Evolutionary conservation across 2,888 invertebrate genomes (phyloP), one percentile per base, ranked within the genome.

Genomic region (Luperina testacea): DNA sequence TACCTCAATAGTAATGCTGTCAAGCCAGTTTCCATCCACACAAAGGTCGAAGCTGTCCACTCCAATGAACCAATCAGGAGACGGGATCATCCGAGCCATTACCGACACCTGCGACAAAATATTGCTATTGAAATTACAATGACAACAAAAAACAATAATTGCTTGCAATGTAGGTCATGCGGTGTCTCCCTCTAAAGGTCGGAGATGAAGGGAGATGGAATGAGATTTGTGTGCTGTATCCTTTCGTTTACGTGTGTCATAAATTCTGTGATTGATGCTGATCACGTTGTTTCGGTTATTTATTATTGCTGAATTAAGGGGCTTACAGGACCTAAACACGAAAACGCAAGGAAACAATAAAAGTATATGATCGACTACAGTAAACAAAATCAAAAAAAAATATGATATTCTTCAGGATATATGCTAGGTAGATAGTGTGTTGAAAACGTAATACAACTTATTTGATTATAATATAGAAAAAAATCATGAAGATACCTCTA

Each of bases 21-120:
- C 98, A 87, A 99, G 97, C 99, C 99, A 99, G 92, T 98, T 98
- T 42, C 99, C 99, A 90, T 98, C 98, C 75, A 98, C 98, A 94
- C 99, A 99, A 4, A 99, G 98, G 94, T 99, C 98, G 92, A 99
- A 98, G 90, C 98, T 98, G 95, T 99, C 99, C 71, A 99, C 98
- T 75, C 99, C 99, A 77, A 98, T 98, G 95, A 99, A 99, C 99
- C 99, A 99, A 95, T 99, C 99, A 4, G 99, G 99, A 32, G 99
- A 99, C 32, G 99, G 99, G 81, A 99, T 98, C 96, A 99, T 98
- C 88, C 99, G 97, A 77, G 98, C 98, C 97, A 99, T 98, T 92
- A 99, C 97, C 78, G 99, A 99, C 88, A 99, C 98, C 98, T 99
- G 97, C 8, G 93, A 95, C 82, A 90, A 91, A 84, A 82, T 70